A percentile compares a stretch with the other conserved stretches of the same genome.
phyloP scores from a whole-genome alignment of 2,113 vertebrate genomes.

The Haemorhous mexicanus region DNA sequence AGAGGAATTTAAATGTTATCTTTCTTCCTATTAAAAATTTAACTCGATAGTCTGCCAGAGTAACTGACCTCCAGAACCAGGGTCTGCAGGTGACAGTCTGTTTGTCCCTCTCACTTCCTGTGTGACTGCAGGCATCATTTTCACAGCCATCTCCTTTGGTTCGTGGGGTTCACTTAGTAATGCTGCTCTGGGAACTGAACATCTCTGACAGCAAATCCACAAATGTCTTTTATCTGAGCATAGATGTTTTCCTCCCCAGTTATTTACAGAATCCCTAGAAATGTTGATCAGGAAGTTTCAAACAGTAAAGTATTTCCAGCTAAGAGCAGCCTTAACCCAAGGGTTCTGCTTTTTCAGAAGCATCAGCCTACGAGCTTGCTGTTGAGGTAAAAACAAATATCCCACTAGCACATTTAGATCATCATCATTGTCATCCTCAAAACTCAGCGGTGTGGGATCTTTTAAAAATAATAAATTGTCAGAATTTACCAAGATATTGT shows the following conservation, averaged over 20 bases:
- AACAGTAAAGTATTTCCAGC: not conserved
- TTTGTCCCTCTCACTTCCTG: not conserved
- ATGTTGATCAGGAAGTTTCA: not conserved
- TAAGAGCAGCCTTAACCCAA: not conserved
- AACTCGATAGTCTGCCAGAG: not conserved
- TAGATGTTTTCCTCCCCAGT: not conserved
- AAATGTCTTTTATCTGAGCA: not conserved
- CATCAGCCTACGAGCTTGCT: fast-evolving
- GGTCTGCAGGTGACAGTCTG: not conserved
- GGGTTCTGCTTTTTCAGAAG: not conserved
- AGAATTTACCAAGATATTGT: not conserved
- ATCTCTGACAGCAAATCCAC: not conserved
- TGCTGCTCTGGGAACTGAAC: not conserved
- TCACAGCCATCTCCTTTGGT: not conserved
- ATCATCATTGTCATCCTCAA: not conserved
- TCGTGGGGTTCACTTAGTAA: not conserved
- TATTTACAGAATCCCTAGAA: conserved; percentile 17
- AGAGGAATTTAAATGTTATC: not conserved
- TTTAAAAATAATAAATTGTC: not conserved
- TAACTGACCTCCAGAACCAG: not conserved
- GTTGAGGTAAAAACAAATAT: not conserved
- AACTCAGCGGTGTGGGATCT: not conserved
- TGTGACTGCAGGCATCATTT: not conserved
- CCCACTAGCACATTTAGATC: not conserved
- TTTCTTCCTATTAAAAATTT: not conserved